phyloP scores from a whole-genome alignment of 2,113 vertebrate genomes.

The Odontesthes bonariensis region DNA sequence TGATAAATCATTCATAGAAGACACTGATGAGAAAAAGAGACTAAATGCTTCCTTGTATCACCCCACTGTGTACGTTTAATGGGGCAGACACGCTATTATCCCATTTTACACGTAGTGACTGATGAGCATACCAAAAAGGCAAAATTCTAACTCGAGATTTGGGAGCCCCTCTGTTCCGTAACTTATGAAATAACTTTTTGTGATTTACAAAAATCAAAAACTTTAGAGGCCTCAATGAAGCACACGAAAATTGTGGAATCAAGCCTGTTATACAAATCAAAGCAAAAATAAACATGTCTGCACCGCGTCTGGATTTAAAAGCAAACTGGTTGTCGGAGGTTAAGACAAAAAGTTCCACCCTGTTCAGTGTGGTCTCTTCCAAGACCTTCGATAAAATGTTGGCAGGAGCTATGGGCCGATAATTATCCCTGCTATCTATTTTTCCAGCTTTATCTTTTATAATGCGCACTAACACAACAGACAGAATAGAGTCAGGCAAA shows the following conservation, averaged over 20 bases:
- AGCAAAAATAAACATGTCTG: neutral
- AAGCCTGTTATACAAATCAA: fast-evolving
- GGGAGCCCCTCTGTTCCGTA: neutral
- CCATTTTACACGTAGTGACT: neutral
- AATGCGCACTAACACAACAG: neutral
- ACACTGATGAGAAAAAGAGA: neutral
- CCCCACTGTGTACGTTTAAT: neutral
- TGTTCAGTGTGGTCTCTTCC: neutral
- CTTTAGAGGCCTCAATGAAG: neutral
- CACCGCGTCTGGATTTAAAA: neutral
- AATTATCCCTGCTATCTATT: neutral
- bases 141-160: neutral
- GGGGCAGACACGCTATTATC: neutral
- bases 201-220: neutral
- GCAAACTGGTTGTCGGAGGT: neutral
- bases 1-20: neutral
- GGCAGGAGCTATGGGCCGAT: neutral
- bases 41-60: neutral
- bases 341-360: fast-evolving
- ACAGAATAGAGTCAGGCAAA: neutral
- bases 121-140: fast-evolving
- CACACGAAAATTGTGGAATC: neutral
- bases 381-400: neutral
- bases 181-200: neutral
- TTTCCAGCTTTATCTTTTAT: neutral